Evolutionary conservation across 2,888 invertebrate species (phyloP).

Genomic region (Apodemia hepburni): DNA sequence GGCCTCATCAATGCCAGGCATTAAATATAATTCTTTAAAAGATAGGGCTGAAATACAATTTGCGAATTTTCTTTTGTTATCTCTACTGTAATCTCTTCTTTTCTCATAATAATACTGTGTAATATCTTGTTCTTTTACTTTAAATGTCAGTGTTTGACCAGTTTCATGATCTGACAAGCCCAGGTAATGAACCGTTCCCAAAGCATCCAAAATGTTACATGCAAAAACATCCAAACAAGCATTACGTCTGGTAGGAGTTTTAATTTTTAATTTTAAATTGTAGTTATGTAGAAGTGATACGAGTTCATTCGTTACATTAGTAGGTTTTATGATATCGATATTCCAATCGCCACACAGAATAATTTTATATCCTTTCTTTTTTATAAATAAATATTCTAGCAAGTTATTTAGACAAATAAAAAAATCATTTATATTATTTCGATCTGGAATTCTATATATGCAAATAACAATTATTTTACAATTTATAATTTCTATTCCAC

Average conservation of each 20-base stretch:
- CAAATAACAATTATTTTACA: conserved; percentile 16
- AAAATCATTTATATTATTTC: conserved; percentile 12
- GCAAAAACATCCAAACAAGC: conserved; percentile 15
- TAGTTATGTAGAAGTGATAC: conserved; percentile 8
- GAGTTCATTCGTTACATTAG: background rate
- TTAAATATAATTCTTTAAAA: conserved; percentile 3
- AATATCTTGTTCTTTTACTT: background rate
- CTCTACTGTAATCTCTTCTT: conserved; percentile 16
- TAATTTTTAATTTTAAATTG: conserved; percentile 17
- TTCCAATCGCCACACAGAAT: conserved; percentile 16
- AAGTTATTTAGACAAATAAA: conserved; percentile 1
- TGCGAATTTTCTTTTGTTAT: conserved; percentile 11
- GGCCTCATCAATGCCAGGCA: background rate
- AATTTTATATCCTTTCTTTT: conserved; percentile 6
- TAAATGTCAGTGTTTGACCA: conserved; percentile 3
- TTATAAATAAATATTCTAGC: background rate
- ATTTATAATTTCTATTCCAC: background rate
- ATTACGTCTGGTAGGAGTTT: conserved; percentile 10
- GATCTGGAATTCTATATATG: conserved; percentile 17
- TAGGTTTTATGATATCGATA: conserved; percentile 16
- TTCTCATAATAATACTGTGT: background rate
- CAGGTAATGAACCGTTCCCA: background rate
- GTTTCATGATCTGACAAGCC: conserved; percentile 7
- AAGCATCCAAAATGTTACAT: background rate
- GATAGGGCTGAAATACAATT: conserved; percentile 10